These are phyloP conservation scores for Sylvietta virens DNA, from an alignment of 2,113 vertebrate species.

Conservation along the genomic window DNA sequence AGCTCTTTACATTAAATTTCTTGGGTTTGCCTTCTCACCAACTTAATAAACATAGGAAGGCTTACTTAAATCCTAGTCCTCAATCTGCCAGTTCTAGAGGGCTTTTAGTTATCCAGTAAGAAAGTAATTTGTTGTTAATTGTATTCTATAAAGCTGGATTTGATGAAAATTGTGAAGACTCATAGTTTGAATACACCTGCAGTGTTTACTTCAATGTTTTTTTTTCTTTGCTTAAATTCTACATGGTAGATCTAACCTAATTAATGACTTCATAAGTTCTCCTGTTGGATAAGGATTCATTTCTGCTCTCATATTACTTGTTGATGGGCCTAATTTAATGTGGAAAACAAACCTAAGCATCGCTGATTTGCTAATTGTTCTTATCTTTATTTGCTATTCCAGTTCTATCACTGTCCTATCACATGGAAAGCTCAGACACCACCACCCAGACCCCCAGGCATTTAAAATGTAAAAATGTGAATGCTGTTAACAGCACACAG, in stretches of 20 bases:
- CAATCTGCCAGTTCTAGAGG: background rate
- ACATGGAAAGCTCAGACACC: background rate
- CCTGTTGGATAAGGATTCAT: background rate
- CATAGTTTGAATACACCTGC: background rate
- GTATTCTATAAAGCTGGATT: background rate
- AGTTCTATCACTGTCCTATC: background rate
- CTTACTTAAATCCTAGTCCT: conserved; percentile 18
- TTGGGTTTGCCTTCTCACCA: background rate
- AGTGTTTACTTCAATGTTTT: background rate
- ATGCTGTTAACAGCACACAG: background rate
- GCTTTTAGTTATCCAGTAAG: background rate
- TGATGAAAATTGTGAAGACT: background rate
- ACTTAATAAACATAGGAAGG: background rate
- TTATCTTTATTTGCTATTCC: background rate
- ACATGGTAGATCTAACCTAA: background rate
- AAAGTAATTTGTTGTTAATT: conserved; percentile 3
- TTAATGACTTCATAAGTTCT: background rate
- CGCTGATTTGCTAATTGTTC: background rate
- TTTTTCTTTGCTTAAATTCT: background rate
- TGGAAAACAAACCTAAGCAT: background rate
- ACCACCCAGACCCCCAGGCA: background rate
- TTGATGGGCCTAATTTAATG: background rate
- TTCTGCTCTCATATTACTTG: background rate
- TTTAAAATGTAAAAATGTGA: background rate
- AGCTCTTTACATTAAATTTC: background rate